Base-by-base conservation (phyloP, 2,113 vertebrate genomes). In the Ictalurus punctatus region DNA sequence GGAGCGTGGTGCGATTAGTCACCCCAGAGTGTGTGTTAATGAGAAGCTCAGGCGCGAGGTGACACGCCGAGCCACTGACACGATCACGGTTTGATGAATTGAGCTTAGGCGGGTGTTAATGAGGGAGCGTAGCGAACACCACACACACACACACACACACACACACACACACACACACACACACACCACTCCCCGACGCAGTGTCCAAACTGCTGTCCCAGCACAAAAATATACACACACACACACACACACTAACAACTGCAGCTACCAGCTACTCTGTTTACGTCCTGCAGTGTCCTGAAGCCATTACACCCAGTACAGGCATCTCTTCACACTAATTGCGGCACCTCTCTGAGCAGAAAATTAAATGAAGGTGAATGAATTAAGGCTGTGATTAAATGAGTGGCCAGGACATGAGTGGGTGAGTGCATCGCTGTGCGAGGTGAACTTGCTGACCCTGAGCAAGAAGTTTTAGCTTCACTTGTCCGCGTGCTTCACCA, bases 91-190 rank as follows among this genome's bases (percentile, higher is more conserved):
- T 94, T 92, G 94, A 95, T 94, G 88, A 92, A 93, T 92, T 88
- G 73, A 92, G 93, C 91, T 88, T 91, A 86, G 91, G 91, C 91
- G 90, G 76, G 92, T 92, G 93, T 93, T 95, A 95, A 95, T 93
- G 91, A 92, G 91, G 90, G 90, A 90, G 91, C 86, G 89, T 89
- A 67, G 79, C 48, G 21, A 84, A 61, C 88, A 73, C 58, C 85
- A 63, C 83, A 65, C 88, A 83, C 88, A 79, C 23, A 6, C 83
- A 65, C 88, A 83, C 85, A 63, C 83, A 65, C 88, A 83, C 88
- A 79, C 23, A 6, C 27, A 2, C 73, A n/a, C 85, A 63, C 83
- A 65, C 88, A 83, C 85, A 63, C 83, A 65, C 88, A 83, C 88
- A 79, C 23, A 6, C 27, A 2, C 73, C 37, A 9, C 23, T 71